phyloP scores from a whole-genome alignment of 2,797 vertebrate species.

The Antrozous pallidus region DNA sequence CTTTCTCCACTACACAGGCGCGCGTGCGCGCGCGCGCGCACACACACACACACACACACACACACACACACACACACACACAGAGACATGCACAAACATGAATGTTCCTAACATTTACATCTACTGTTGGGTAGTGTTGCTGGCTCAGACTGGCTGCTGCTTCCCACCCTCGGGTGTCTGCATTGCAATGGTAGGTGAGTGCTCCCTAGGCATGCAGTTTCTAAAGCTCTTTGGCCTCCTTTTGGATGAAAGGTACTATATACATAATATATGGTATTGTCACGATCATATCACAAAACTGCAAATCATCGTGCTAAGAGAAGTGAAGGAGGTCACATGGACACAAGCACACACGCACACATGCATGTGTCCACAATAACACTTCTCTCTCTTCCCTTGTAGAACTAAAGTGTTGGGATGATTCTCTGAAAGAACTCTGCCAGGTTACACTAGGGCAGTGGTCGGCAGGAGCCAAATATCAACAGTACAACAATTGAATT shows the following conservation, averaged over 20 bases:
- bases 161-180: conserved; percentile 20
- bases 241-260: conserved; percentile 54
- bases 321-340: background rate
- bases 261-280: conserved; percentile 29
- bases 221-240: conserved; percentile 63
- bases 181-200: conserved; percentile 46
- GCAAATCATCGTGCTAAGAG: background rate
- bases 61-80: too few species aligned
- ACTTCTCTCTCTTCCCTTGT: background rate
- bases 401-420: background rate
- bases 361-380: background rate
- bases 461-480: too few species aligned
- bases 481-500: too few species aligned
- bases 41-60: too few species aligned
- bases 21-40: too few species aligned
- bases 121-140: conserved; percentile 40
- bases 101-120: conserved; percentile 39
- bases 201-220: conserved; percentile 2
- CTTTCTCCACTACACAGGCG: background rate
- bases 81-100: background rate
- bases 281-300: conserved; percentile 51
- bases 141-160: conserved; percentile 46
- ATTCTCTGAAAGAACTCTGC: background rate
- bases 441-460: conserved; percentile 48
- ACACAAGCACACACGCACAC: background rate